Evolutionary conservation across 2,888 invertebrate species (phyloP).

Genomic region (Troides aeacus): DNA sequence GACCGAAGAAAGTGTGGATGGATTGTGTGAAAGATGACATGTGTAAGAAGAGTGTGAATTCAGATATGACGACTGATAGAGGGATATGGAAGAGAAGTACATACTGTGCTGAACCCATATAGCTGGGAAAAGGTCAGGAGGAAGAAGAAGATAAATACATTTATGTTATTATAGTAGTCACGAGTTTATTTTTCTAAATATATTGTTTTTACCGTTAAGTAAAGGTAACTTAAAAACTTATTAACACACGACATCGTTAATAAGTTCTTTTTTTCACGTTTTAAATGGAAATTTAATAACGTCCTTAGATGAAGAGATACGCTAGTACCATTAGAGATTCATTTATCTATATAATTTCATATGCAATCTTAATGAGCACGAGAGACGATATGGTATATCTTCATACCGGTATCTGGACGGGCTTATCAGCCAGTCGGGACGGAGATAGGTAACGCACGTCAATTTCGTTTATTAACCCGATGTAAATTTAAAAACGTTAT

Average conservation of each 20-base stretch:
- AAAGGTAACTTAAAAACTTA: not conserved
- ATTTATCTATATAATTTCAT: slow-evolving; percentile 27
- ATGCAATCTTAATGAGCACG: slow-evolving; percentile 26
- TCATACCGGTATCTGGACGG: slow-evolving; percentile 3
- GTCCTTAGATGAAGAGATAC: slow-evolving; percentile 26
- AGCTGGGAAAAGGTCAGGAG: too few species aligned
- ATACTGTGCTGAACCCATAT: too few species aligned
- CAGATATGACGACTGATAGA: too few species aligned
- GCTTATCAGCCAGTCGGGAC: slow-evolving; percentile 10
- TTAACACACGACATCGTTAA: too few species aligned
- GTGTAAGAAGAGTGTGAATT: too few species aligned
- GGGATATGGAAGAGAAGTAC: too few species aligned
- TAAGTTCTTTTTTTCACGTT: slow-evolving; percentile 12
- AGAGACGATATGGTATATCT: slow-evolving; percentile 16
- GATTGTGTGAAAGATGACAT: too few species aligned
- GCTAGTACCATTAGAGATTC: slow-evolving; percentile 10
- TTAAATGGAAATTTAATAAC: slow-evolving; percentile 25
- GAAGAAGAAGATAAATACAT: too few species aligned
- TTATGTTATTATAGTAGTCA: too few species aligned
- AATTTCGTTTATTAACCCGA: slow-evolving; percentile 6
- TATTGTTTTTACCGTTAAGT: not conserved
- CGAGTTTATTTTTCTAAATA: not conserved
- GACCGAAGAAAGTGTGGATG: too few species aligned
- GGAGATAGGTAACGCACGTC: slow-evolving; percentile 4
- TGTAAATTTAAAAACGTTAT: slow-evolving; percentile 20